A percentile compares a stretch with the other conserved stretches of the same genome.
Evolutionary conservation across 2,888 invertebrate genomes (phyloP).

Genomic region (Spodoptera picta): DNA sequence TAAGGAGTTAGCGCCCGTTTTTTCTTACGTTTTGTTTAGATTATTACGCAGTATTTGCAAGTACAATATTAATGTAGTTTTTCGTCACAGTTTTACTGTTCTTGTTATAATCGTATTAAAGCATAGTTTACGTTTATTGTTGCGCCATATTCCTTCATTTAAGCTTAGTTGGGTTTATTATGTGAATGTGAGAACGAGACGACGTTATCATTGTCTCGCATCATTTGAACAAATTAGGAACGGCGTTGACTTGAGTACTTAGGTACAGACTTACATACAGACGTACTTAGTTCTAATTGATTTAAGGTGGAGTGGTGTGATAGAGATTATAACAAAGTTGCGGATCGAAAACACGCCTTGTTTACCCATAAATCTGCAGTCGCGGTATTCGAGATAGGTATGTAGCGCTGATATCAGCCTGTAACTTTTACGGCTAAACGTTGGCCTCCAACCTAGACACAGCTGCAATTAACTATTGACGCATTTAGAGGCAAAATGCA

Average conservation of each 20-base stretch:
- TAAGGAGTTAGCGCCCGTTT: constrained; percentile 7
- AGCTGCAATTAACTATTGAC: not conserved
- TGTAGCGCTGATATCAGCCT: constrained; percentile 26
- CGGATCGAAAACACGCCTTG: constrained; percentile 58
- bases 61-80: constrained; percentile 22
- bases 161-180: not conserved
- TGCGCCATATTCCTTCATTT: constrained; percentile 6
- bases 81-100: constrained; percentile 35
- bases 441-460: constrained; percentile 28
- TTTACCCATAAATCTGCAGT: constrained; percentile 53
- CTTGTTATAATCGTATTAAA: constrained; percentile 35
- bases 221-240: constrained; percentile 22
- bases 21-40: constrained; percentile 39
- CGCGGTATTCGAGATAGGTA: constrained; percentile 32
- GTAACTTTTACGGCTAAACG: constrained; percentile 13
- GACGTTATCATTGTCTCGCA: constrained; percentile 7
- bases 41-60: constrained; percentile 52
- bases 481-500: not conserved
- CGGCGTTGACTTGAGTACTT: constrained; percentile 4
- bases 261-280: constrained; percentile 6
- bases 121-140: constrained; percentile 18
- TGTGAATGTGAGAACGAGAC: constrained; percentile 5
- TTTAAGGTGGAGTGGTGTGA: constrained; percentile 35
- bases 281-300: constrained; percentile 26
- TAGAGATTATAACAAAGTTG: constrained; percentile 57